Conservation (phyloP, 2,888 invertebrate species). For the Diogma glabrata region DNA sequence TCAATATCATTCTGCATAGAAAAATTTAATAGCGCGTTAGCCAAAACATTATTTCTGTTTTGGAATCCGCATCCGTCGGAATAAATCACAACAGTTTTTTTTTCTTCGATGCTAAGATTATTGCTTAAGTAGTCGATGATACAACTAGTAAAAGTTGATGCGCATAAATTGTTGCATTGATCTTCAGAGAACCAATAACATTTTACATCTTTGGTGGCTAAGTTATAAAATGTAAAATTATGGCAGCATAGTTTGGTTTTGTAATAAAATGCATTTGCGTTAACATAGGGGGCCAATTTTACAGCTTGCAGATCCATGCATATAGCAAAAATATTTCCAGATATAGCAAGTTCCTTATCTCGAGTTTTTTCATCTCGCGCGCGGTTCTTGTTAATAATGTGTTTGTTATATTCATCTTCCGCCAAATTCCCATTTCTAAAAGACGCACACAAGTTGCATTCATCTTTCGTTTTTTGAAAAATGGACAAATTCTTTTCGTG, state of each 20-base stretch:
- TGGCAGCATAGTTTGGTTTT: neutral
- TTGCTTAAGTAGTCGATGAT: too few species aligned
- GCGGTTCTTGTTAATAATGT: neutral
- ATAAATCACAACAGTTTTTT: too few species aligned
- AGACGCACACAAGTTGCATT: neutral
- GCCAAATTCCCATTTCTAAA: slow-evolving; percentile 3
- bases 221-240: too few species aligned
- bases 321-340: neutral
- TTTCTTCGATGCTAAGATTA: too few species aligned
- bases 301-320: neutral
- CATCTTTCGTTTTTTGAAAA: neutral
- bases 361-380: neutral
- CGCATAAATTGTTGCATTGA: too few species aligned
- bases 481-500: neutral
- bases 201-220: too few species aligned
- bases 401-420: neutral
- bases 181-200: too few species aligned
- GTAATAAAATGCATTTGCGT: neutral
- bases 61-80: too few species aligned
- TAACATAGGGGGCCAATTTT: neutral
- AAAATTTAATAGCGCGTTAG: too few species aligned
- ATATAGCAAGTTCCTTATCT: neutral
- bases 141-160: too few species aligned
- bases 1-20: too few species aligned
- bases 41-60: too few species aligned